Percentiles rank a stretch among this genome's conserved stretches.
phyloP scores from a whole-genome alignment of 2,797 vertebrate genomes.

The Australoheros facetus region DNA sequence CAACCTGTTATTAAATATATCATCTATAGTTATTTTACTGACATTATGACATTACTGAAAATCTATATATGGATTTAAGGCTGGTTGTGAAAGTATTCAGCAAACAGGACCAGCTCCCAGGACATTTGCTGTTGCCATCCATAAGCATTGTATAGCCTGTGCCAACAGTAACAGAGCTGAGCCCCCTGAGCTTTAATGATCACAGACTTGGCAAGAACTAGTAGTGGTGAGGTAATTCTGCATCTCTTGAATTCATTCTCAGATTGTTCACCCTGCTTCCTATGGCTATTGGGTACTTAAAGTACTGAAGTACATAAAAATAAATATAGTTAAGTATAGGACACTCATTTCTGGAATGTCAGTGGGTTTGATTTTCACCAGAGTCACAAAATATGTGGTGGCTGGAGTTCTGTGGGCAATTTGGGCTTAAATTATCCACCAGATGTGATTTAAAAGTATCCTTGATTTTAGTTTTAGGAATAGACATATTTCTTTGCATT shows the following conservation, averaged over 20 bases:
- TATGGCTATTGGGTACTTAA: not conserved
- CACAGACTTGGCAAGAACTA: slow-evolving; percentile 19
- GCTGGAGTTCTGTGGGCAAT: not conserved
- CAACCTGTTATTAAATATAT: not conserved
- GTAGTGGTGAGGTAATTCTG: slow-evolving; percentile 45
- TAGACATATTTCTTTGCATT: not conserved
- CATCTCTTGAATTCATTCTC: slow-evolving; percentile 2
- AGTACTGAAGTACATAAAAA: no score
- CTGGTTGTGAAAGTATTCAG: slow-evolving; percentile 8
- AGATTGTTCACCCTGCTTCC: not conserved
- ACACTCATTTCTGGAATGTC: not conserved
- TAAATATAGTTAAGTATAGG: no score
- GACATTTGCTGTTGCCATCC: slow-evolving; percentile 44
- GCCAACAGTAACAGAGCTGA: slow-evolving; percentile 61
- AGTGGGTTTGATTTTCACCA: not conserved
- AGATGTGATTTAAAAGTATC: not conserved
- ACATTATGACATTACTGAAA: slow-evolving; percentile 9
- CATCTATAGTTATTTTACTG: slow-evolving; percentile 8
- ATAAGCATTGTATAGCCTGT: slow-evolving; percentile 8
- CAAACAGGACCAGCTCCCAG: slow-evolving; percentile 30
- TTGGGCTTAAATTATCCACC: no score
- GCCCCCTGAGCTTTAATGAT: slow-evolving; percentile 41
- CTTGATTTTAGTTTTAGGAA: not conserved
- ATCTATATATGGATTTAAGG: slow-evolving; percentile 42
- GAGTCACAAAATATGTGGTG: not conserved